Conservation (phyloP, 2,113 vertebrate genomes). For the Tragelaphus scriptus region DNA sequence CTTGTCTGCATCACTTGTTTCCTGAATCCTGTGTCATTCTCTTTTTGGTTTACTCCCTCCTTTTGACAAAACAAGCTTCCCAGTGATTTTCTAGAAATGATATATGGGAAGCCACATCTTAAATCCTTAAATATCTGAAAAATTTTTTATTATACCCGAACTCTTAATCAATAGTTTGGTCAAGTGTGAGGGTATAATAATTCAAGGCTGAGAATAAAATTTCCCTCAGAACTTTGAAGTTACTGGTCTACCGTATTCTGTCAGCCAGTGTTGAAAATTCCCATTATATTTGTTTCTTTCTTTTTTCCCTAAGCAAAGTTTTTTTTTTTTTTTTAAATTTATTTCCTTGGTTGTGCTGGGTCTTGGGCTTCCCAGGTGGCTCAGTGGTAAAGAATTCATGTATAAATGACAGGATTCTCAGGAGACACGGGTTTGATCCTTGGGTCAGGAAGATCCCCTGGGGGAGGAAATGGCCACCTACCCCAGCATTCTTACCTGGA, state of each 20-base stretch:
- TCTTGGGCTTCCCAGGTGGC: neutral
- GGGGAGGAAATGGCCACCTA: neutral
- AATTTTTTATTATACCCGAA: neutral
- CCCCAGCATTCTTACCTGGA: neutral
- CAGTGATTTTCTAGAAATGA: neutral
- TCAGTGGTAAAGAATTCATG: neutral
- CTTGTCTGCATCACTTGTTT: neutral
- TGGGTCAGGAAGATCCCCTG: neutral
- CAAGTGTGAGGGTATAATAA: neutral
- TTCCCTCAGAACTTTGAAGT: neutral
- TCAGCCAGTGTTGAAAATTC: neutral
- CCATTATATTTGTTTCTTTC: neutral
- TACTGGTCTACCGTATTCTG: neutral
- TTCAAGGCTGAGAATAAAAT: neutral
- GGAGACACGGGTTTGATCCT: neutral
- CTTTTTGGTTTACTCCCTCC: neutral
- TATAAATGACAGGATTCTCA: neutral
- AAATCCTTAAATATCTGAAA: neutral
- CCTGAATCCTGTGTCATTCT: neutral
- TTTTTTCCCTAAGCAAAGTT: neutral
- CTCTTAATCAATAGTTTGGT: neutral
- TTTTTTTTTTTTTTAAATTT: neutral
- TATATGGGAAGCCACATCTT: neutral
- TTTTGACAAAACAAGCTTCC: neutral
- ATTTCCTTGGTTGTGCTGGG: neutral